Evolutionary conservation across 2,888 invertebrate genomes (phyloP).

Genomic region (Scaptomyza polygonia): DNA sequence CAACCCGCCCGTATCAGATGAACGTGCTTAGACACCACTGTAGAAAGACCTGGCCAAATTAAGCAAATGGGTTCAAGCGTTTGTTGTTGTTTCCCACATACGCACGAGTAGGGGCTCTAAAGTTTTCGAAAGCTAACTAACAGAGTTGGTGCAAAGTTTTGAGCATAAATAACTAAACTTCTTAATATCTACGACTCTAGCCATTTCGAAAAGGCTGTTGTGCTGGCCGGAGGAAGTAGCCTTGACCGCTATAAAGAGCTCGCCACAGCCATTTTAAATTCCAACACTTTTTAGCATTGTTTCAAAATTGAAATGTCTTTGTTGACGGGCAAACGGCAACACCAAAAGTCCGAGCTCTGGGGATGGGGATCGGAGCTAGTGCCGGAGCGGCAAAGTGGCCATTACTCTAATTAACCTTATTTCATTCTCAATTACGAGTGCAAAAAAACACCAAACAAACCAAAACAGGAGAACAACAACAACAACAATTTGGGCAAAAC

Average conservation of each 20-base stretch:
- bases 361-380: slow-evolving; percentile 16
- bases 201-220: slow-evolving; percentile 13
- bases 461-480: slow-evolving; percentile 33
- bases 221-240: slow-evolving; percentile 44
- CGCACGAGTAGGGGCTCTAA: slow-evolving; percentile 10
- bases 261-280: too few relatives aligned
- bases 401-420: slow-evolving; percentile 80
- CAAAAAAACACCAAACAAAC: slow-evolving; percentile 44
- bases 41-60: slow-evolving; percentile 32
- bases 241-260: slow-evolving; percentile 59
- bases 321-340: slow-evolving; percentile 12
- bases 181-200: slow-evolving; percentile 39
- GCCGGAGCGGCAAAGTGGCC: slow-evolving; percentile 60
- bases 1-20: slow-evolving; percentile 15
- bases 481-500: slow-evolving; percentile 16
- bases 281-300: slow-evolving; percentile 16
- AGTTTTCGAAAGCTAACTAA: slow-evolving; percentile 14
- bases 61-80: slow-evolving; percentile 64
- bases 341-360: slow-evolving; percentile 2
- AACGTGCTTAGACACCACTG: slow-evolving; percentile 27
- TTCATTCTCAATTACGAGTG: slow-evolving; percentile 78
- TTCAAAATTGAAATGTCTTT: slow-evolving; percentile 57
- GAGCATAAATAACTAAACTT: slow-evolving; percentile 51
- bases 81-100: slow-evolving; percentile 31
- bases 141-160: slow-evolving; percentile 17